Base-by-base conservation (phyloP, 2,888 invertebrate species). In the Melangyna quadrimaculata region DNA sequence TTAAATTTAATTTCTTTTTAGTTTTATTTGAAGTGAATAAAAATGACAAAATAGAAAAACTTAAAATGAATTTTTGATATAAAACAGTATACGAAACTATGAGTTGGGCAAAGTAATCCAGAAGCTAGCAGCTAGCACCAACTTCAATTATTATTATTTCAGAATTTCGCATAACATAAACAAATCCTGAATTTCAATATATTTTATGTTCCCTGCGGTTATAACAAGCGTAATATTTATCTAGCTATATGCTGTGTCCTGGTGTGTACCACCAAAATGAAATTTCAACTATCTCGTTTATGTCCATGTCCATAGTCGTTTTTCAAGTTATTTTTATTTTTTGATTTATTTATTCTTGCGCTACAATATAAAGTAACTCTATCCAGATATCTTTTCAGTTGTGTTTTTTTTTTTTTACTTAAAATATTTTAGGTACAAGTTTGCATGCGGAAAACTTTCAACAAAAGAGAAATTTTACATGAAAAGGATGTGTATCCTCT, bases 211-310 rank as follows among this genome's bases (percentile, higher is more conserved):
- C 55, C 55, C 29, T 55, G 29, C 29, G 55, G 55, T 17, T 29
- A 55, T 55, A 32, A 55, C 55, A 55, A 29, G 32, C 29, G 10
- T 4, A 55, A 17, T 17, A 55, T 55, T 55, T 27, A 12, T 27
- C 8, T 29, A 12, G 7, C 12, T 24, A 51, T 27, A 1, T 14
- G 5, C 12, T 6, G 12, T 27, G 7, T 24, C 6, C 9, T 22
- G 48, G 48, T 48, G n/a, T 24, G 0, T 14, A 51, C 51, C 14
- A 51, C 51, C 14, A 51, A 6, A 55, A 32, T 5, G 17, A 29
- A 55, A 55, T 55, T 55, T 29, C 55, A 55, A 55, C 55, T 55
- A 55, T 55, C 29, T 17, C n/a, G n/a, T n/a, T n/a, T n/a, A n/a
- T 55, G 17, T 55, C 19, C 32, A 17, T 17, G 55, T 55, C 29